Base-by-base conservation (phyloP, 2,888 invertebrate genomes). In the Lacanobia oleracea region DNA sequence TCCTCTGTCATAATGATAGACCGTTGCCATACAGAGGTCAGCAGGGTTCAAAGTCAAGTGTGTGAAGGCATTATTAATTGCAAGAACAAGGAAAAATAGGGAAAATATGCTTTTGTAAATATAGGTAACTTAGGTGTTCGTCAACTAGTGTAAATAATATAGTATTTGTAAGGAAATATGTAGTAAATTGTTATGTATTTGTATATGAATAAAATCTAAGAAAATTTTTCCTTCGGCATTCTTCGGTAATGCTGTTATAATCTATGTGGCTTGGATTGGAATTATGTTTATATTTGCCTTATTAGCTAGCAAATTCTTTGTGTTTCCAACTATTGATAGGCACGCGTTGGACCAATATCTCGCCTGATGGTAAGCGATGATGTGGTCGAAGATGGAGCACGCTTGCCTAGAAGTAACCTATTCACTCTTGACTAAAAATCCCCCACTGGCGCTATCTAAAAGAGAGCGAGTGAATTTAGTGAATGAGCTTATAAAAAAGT, bases 11-110 rank as follows among this genome's bases (percentile, higher is more conserved):
- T 77, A 69, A 69, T 69, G 23, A 68, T 23, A 63, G 16, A 73
- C 27, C 33, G 50, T 57, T 53, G 51, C 51, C 23, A 23, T 33
- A 4, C 1, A 23, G 51, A 60, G 79, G 65, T 66, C 72, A 51
- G 62, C 45, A 48, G 21, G 45, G 79, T 66, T 79, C 79, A 79
- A 79, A 76, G 79, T 68, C 79, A 66, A 72, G 64, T 37, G 27
- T 40, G 23, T n/a, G 23, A 12, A 62, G 45, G 63, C 48, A 37
- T 10, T 75, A 48, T 33, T 75, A 66, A 60, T 54, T 70, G 21
- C 4, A 45, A 51, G 21, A 62, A 65, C 16, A 21, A 71, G 75
- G 67, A 71, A 67, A 79, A 63, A 51, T 63, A 50, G 45, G 16
- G 9, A 51, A 48, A 62, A 67, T 56, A 50, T 48, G 12, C 12